Evolutionary conservation across 2,797 vertebrate species (phyloP), one percentile per base, ranked within the genome.

Genomic region (Bradypus variegatus): DNA sequence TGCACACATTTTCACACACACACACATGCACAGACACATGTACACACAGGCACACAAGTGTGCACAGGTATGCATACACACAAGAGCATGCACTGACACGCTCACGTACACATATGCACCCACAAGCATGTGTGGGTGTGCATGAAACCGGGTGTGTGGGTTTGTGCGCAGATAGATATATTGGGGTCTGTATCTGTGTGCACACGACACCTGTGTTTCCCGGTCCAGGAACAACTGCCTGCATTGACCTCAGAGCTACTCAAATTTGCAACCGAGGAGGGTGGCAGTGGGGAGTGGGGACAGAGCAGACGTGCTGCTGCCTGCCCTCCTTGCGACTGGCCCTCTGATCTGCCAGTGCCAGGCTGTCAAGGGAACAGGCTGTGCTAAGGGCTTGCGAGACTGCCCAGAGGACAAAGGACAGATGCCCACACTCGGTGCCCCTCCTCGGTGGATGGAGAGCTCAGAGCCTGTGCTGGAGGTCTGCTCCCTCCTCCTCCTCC

Each of bases 361-460:
- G 18, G 18, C 48, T 23, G 3, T 48, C 36, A n/a, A 18, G 25
- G 33, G 9, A 50, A 38, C 33, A 80, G 89, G 27, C 38, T 31
- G 3, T 31, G 60, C 45, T 76, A 12, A 19, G n/a, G 45, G 31
- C 89, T 83, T 8, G 7, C 60, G 45, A 83, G 50, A 18, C 36
- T 29, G 48, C 50, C 5, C 31, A 21, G 70, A 0, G 5, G 60
- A 31, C 41, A 33, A 15, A 29, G 82, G 48, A 29, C 16, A 3
- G 16, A 45, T 4, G 38, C 45, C 36, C 15, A 53, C 14, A 12
- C 86, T 8, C 33, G 45, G 62, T 2, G 12, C 67, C n/a, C 7
- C 0, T 0, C 50, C 38, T 0, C 23, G 1, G 76, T 13, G 16
- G 53, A 4, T 2, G 9, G 13, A 36, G 33, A 64, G 67, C 55